These are phyloP conservation scores for Gortyna flavago DNA, from an alignment of 2,888 invertebrate species.

Conservation along the genomic window DNA sequence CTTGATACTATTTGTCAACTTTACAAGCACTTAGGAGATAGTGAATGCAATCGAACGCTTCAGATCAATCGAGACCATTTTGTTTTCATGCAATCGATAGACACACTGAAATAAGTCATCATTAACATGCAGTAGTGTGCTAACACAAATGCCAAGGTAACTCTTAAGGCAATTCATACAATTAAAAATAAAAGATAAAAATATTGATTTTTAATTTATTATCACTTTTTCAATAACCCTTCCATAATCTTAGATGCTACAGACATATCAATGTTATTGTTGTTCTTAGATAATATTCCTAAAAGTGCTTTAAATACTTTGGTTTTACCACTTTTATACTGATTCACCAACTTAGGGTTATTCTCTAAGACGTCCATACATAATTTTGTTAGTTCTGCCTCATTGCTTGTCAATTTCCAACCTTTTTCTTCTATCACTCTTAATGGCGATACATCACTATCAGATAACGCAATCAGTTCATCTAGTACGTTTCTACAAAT, in stretches of 20 bases:
- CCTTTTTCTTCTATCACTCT: constrained; percentile 91
- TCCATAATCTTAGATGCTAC: constrained; percentile 91
- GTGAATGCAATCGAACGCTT: neutral
- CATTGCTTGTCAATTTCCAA: constrained; percentile 92
- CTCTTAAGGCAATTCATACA: neutral
- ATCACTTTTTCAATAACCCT: constrained; percentile 89
- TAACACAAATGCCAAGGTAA: neutral
- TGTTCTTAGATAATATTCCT: constrained; percentile 90
- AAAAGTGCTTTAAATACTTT: constrained; percentile 92
- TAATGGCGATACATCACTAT: constrained; percentile 74
- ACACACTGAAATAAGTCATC: neutral
- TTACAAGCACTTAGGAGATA: neutral
- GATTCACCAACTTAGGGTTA: constrained; percentile 92
- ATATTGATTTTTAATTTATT: constrained; percentile 58
- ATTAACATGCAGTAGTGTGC: neutral
- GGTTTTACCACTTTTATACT: constrained; percentile 92
- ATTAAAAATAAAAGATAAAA: constrained; percentile 54
- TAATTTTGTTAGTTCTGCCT: constrained; percentile 89
- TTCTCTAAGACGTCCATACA: constrained; percentile 91
- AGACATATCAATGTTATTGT: constrained; percentile 92
- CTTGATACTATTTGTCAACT: neutral
- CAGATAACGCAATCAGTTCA: constrained; percentile 76
- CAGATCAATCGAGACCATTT: neutral
- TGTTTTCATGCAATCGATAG: neutral
- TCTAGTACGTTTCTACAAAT: constrained; percentile 86